Conservation (phyloP, 2,113 vertebrate genomes). For the Lophius piscatorius region DNA sequence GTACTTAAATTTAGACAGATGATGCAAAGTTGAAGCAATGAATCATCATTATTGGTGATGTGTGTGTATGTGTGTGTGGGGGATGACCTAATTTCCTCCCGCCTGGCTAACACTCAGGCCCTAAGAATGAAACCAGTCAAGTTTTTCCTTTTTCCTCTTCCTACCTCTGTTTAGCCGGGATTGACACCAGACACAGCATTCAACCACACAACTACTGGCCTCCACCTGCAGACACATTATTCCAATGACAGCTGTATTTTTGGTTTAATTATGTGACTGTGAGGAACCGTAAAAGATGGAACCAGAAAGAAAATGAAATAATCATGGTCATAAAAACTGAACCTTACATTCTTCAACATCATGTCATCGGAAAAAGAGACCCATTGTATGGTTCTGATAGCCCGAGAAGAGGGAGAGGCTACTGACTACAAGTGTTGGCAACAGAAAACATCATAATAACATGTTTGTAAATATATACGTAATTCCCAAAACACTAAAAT, state of each 20-base stretch:
- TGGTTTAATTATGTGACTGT: slow-evolving; percentile 7
- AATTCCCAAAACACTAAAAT: slow-evolving; percentile 61
- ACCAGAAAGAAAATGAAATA: slow-evolving; percentile 34
- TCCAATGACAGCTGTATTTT: slow-evolving; percentile 9
- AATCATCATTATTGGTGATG: slow-evolving; percentile 4
- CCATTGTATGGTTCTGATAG: slow-evolving; percentile 22
- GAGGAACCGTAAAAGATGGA: slow-evolving; percentile 19
- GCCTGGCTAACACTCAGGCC: slow-evolving; percentile 38
- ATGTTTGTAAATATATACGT: slow-evolving; percentile 35
- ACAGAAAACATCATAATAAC: slow-evolving; percentile 30
- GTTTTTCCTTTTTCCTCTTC: slow-evolving; percentile 27
- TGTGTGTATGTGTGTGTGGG: slow-evolving; percentile 7
- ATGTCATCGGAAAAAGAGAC: slow-evolving; percentile 45
- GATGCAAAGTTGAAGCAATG: slow-evolving; percentile 24
- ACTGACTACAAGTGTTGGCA: neutral
- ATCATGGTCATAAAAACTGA: slow-evolving; percentile 45
- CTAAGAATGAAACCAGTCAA: slow-evolving; percentile 36
- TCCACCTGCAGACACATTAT: slow-evolving; percentile 24
- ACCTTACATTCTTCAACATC: slow-evolving; percentile 23
- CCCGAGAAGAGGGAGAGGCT: slow-evolving; percentile 9
- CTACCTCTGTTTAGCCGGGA: slow-evolving; percentile 20
- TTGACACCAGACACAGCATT: slow-evolving; percentile 23
- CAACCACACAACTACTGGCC: slow-evolving; percentile 16
- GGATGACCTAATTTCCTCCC: slow-evolving; percentile 63
- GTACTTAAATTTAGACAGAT: neutral